Evolutionary conservation across 2,888 invertebrate genomes (phyloP), one percentile per base, ranked within the genome.

Genomic region (Pyrgus malvae): DNA sequence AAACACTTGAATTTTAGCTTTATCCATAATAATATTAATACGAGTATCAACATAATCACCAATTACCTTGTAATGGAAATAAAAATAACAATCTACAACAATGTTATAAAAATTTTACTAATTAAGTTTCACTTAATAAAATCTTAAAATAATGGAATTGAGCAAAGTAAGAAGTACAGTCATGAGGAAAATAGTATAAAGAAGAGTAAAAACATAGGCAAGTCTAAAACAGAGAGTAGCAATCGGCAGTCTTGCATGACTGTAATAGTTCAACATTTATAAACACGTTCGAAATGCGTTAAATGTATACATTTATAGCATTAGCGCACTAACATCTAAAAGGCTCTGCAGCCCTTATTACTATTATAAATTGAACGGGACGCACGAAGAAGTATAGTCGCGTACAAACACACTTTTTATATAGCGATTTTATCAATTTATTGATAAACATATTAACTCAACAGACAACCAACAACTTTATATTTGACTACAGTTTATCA

Each of bases 331-430:
- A 53, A 40, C 11, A 23, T 41, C 23, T 44, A 42, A 29, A 27
- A 9, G 45, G 53, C 53, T 31, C 38, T 17, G 16, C 23, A 53
- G 38, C 38, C 45, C 14, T 65, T 51, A 42, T 48, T 19, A 41
- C 42, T 42, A 50, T n/a, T n/a, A n/a, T n/a, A n/a, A 51, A 38
- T 19, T 37, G 29, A 61, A 62, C 62, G 58, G 64, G 64, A 65
- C 63, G 63, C 58, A 31, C 60, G 5, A 59, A 56, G 51, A 58
- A 48, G 56, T 64, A 68, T 69, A 72, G 64, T 69, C 67, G 66
- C 65, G 57, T 57, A 69, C 70, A 1, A 27, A 37, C 31, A 21
- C 11, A 16, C 41, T 2, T 8, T n/a, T 3, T 4, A 2, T 9
- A 6, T 29, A 29, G 4, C 1, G 12, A 5, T 16, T 35, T 3